phyloP scores from a whole-genome alignment of 2,888 invertebrate genomes.

The Eubasilissa splendida region DNA sequence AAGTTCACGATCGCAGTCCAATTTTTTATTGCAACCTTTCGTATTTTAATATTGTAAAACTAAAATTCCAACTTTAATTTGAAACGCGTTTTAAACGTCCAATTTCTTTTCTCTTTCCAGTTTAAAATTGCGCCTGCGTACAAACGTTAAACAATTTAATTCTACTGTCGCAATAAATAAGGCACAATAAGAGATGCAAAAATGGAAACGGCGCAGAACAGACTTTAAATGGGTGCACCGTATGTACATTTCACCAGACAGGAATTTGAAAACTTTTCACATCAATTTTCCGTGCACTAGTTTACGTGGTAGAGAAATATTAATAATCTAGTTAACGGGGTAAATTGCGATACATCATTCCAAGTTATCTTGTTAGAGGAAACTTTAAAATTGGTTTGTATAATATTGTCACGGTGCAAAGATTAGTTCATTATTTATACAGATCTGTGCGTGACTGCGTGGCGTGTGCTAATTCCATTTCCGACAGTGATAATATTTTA shows the following conservation, averaged over 20 bases:
- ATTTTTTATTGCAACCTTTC: too few species aligned
- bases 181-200: conserved; percentile 24
- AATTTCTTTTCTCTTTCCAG: background rate
- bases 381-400: background rate
- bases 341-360: conserved; percentile 6
- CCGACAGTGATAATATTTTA: too few species aligned
- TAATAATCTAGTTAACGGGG: conserved; percentile 2
- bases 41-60: too few species aligned
- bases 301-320: conserved; percentile 11
- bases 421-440: too few species aligned
- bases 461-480: too few species aligned
- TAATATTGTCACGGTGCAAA: too few species aligned
- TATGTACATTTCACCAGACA: conserved; percentile 21
- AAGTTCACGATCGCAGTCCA: too few species aligned
- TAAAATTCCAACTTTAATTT: too few species aligned
- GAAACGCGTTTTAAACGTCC: background rate
- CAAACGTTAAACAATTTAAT: conserved; percentile 32
- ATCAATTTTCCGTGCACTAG: background rate
- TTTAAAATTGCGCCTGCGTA: background rate
- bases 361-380: conserved; percentile 18
- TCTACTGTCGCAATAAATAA: conserved; percentile 31
- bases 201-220: conserved; percentile 1
- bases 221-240: conserved; percentile 20
- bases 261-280: conserved; percentile 26
- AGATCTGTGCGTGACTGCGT: too few species aligned